Evolutionary conservation across 2,113 vertebrate species (phyloP), one percentile per base, ranked within the genome.

Genomic region (Todiramphus chloris): DNA sequence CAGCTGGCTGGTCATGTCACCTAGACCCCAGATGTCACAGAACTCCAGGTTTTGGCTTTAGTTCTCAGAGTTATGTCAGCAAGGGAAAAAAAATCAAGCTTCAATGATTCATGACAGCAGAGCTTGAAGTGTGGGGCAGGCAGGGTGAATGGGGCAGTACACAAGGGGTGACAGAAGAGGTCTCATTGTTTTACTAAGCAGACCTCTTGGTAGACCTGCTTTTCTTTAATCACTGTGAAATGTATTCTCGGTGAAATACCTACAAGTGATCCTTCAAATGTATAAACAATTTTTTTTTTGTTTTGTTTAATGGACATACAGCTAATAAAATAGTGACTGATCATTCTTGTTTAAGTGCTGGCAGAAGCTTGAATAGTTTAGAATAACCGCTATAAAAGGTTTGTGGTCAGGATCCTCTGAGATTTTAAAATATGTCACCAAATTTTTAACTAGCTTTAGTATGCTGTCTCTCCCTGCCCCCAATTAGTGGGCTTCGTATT

Each of bases 401-500:
- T 88, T 70, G 63, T 91, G 78, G 50, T 85, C 86, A 66, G 46
- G 17, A 62, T 85, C 68, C n/a, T 80, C 50, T 30, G 55, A 83
- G 64, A 60, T 67, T 91, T 90, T 35, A 69, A 93, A 94, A 80
- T 70, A 83, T 25, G 48, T 63, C 51, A 77, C 18, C 0, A 4
- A 51, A 33, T 63, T 96, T 96, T 96, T 51, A 92, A 80, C 63
- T 50, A 87, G 67, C 66, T 83, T 86, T 59, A 31, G 16, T 28
- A 33, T 9, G 33, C 16, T 53, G 9, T 44, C 37, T 80, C 44
- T 51, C 19, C 46, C 44, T 78, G 25, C 41, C 77, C 68, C 70
- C 50, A 73, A 31, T 74, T 96, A 96, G 73, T 76, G 53, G 86
- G 93, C 86, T 97, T 90, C 97, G 77, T 96, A 92, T 96, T 97